Evolutionary conservation across 1,140 invertebrate genomes (phyloP).

Genomic region (Brachionus rotundiformis): DNA sequence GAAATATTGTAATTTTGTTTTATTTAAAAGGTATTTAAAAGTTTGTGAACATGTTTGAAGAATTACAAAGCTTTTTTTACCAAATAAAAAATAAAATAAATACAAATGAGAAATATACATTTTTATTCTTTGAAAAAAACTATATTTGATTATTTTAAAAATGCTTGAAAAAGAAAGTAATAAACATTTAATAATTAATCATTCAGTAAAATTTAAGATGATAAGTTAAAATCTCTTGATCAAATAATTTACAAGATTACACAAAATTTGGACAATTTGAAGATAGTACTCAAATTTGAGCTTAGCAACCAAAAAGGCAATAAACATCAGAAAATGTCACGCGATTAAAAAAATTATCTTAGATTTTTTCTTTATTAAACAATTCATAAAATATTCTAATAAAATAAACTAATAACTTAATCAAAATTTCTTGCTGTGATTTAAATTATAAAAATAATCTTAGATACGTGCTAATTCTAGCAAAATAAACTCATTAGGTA

Average conservation of each 20-base stretch:
- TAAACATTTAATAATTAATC: neutral
- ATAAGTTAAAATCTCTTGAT: neutral
- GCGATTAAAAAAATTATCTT: neutral
- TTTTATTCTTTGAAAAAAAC: too few relatives aligned
- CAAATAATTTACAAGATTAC: slow-evolving; percentile 9
- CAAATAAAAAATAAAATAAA: too few relatives aligned
- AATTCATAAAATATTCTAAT: neutral
- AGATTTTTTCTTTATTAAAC: neutral
- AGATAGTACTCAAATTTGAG: neutral
- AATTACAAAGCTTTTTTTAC: too few relatives aligned
- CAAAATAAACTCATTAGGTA: slow-evolving; percentile 1
- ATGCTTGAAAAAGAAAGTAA: too few relatives aligned
- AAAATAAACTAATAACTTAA: slow-evolving; percentile 13
- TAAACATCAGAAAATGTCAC: slow-evolving; percentile 24
- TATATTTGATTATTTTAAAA: too few relatives aligned
- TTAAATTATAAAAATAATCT: neutral
- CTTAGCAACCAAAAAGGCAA: slow-evolving; percentile 17
- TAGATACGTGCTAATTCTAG: slow-evolving; percentile 10
- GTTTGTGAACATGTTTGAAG: too few relatives aligned
- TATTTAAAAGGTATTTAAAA: too few relatives aligned
- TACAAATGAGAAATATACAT: too few relatives aligned
- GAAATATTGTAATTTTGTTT: too few relatives aligned
- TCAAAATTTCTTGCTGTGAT: slow-evolving; percentile 30
- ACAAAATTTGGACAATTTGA: neutral
- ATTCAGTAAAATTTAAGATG: neutral